Conservation (phyloP, 2,888 invertebrate genomes). For the Meteorus colon region DNA sequence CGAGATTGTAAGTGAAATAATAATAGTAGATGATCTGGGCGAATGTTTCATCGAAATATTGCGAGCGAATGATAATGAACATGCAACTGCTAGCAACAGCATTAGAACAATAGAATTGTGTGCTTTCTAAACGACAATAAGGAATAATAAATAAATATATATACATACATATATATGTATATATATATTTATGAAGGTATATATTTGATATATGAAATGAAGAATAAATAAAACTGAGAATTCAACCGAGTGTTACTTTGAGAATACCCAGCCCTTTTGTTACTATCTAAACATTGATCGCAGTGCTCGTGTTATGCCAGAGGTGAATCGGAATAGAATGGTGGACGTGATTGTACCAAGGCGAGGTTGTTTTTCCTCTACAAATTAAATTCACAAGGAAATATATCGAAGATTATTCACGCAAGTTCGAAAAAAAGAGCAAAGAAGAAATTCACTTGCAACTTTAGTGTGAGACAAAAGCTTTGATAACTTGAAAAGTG, state of each 20-base stretch:
- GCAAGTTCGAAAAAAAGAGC: too few relatives aligned
- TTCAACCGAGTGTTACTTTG: conserved; percentile 38
- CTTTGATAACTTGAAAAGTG: too few relatives aligned
- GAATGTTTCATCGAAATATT: conserved; percentile 4
- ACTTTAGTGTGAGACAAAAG: too few relatives aligned
- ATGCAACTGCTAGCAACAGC: conserved; percentile 43
- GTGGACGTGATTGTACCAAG: conserved; percentile 34
- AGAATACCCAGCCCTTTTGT: conserved; percentile 59
- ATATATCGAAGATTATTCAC: too few relatives aligned
- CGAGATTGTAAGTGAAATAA: too few relatives aligned
- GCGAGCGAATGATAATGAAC: conserved; percentile 55
- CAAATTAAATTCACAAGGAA: not conserved
- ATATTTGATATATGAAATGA: not conserved
- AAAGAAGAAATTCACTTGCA: too few relatives aligned
- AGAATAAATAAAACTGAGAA: conserved; percentile 22
- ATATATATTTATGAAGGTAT: conserved; percentile 16
- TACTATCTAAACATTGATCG: conserved; percentile 58
- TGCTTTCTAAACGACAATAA: conserved; percentile 58
- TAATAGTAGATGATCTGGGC: conserved; percentile 14
- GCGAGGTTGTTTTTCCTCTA: conserved; percentile 15
- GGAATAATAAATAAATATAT: conserved; percentile 49
- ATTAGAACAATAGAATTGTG: conserved; percentile 47
- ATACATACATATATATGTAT: conserved; percentile 43
- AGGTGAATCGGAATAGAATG: conserved; percentile 55
- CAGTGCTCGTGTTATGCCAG: conserved; percentile 64